Evolutionary conservation across 2,797 vertebrate genomes (phyloP).

Genomic region (Phrynocephalus forsythii): DNA sequence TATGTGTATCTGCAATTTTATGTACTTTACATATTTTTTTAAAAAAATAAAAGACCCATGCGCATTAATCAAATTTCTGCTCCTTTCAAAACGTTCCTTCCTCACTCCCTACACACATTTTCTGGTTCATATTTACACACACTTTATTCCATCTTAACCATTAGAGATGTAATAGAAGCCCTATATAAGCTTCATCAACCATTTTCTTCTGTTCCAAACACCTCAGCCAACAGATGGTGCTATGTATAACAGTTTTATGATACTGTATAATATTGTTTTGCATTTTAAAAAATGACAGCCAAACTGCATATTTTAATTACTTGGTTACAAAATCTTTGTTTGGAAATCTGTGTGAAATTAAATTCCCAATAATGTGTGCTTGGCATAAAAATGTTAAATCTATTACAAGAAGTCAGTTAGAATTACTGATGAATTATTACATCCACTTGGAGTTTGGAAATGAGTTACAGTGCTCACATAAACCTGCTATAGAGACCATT

Average conservation of each 20-base stretch:
- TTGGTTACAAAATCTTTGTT: slow-evolving; percentile 44
- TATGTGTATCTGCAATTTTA: not conserved
- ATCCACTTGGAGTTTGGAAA: slow-evolving; percentile 52
- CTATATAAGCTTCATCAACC: slow-evolving; percentile 64
- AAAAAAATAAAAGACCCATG: not conserved
- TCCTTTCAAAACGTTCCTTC: not conserved
- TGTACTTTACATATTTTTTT: not conserved
- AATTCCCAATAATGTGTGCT: slow-evolving; percentile 61
- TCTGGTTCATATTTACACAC: slow-evolving; percentile 15
- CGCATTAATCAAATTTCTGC: not conserved
- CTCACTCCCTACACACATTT: not conserved
- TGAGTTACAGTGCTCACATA: slow-evolving; percentile 41
- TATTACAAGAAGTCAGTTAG: slow-evolving; percentile 53
- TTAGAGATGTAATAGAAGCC: slow-evolving; percentile 52
- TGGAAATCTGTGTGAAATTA: slow-evolving; percentile 59
- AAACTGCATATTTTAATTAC: slow-evolving; percentile 70
- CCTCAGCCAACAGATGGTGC: slow-evolving; percentile 78
- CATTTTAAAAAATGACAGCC: slow-evolving; percentile 52
- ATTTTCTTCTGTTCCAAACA: slow-evolving; percentile 73
- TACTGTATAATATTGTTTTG: slow-evolving; percentile 52
- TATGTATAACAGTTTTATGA: slow-evolving; percentile 75
- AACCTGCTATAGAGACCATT: slow-evolving; percentile 13
- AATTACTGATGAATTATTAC: slow-evolving; percentile 60
- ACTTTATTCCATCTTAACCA: slow-evolving; percentile 41
- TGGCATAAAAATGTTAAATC: slow-evolving; percentile 57